Conservation (phyloP, 1,140 invertebrate species). For the Aculops lycopersici region DNA sequence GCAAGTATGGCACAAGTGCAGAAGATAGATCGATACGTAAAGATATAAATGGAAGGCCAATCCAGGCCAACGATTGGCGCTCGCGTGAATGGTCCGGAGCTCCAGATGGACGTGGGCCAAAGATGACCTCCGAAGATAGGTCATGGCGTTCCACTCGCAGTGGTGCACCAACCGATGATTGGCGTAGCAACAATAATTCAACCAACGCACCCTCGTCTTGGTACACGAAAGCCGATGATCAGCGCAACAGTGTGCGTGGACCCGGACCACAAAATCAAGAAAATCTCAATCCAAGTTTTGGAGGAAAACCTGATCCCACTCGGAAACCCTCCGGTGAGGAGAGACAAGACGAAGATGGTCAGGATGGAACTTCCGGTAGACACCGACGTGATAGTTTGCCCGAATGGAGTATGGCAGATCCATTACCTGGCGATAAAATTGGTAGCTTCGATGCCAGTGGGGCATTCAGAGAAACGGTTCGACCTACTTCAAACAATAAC, state of each 20-base stretch:
- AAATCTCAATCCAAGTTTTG: not conserved
- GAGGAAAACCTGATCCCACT: not conserved
- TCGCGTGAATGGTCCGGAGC: not conserved
- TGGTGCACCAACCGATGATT: not conserved
- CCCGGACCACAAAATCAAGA: not conserved
- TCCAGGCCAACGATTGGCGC: not conserved
- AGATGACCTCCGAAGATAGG: not conserved
- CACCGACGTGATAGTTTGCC: conserved; percentile 13
- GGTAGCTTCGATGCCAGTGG: conserved; percentile 55
- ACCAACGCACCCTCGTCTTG: too few relatives aligned
- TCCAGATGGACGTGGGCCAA: not conserved
- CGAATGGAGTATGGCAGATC: conserved; percentile 18
- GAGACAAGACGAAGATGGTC: conserved; percentile 6
- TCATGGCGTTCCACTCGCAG: not conserved
- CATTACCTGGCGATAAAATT: conserved; percentile 23
- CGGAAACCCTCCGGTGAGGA: not conserved
- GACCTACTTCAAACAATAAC: conserved; percentile 6
- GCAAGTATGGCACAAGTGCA: not conserved
- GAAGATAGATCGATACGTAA: not conserved
- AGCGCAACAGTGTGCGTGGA: not conserved
- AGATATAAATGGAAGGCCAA: not conserved
- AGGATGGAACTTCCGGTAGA: not conserved
- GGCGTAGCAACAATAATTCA: not conserved
- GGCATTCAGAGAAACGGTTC: conserved; percentile 24
- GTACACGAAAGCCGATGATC: not conserved